Base-by-base conservation (phyloP, 2,888 invertebrate genomes). In the Lottia scabra region DNA sequence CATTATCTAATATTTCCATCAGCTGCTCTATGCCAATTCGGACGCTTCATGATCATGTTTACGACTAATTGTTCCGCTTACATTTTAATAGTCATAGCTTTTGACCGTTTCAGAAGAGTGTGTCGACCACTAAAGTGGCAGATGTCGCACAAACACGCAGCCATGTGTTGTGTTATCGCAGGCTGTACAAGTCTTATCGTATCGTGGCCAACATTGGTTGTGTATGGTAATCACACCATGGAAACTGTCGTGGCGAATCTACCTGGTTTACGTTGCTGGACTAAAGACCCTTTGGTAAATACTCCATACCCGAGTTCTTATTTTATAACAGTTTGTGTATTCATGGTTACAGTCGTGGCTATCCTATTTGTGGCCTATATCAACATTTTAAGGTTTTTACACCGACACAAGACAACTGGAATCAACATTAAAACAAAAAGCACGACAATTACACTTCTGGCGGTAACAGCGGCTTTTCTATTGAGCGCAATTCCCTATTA, bases 1-100 rank as follows among this genome's bases (percentile, higher is more conserved):
- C 70, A 75, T 19, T 75, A 75, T 46, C 71, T 64, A 66, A 74
- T 69, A 19, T 78, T 69, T 48, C 66, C 71, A 8, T 63, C 69
- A 65, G 73, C 23, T 13, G 71, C 67, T 70, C 65, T 78, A 43
- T 78, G 78, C 62, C 75, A 78, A 70, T 44, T 74, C 10, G 75
- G 75, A 30, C 75, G 75, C 44, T 78, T 74, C 65, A 65, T 73
- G 12, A 75, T 74, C n/a, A 65, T 78, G 43, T 74, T 74, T 71
- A 75, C 74, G 6, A 68, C 74, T 13, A 5, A 74, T 8, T 66
- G 72, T 38, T 78, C 78, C 13, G 78, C 75, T 13, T 44, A 48
- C 15, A 38, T 70, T 3, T 68, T 78, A 8, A 67, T 68, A 16
- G 65, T 75, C 3, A 78, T 78, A 16, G 74, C 75, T 46, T 46